Evolutionary conservation across 2,113 vertebrate genomes (phyloP), one percentile per base, ranked within the genome.

Genomic region (Oncorhynchus gorbuscha): DNA sequence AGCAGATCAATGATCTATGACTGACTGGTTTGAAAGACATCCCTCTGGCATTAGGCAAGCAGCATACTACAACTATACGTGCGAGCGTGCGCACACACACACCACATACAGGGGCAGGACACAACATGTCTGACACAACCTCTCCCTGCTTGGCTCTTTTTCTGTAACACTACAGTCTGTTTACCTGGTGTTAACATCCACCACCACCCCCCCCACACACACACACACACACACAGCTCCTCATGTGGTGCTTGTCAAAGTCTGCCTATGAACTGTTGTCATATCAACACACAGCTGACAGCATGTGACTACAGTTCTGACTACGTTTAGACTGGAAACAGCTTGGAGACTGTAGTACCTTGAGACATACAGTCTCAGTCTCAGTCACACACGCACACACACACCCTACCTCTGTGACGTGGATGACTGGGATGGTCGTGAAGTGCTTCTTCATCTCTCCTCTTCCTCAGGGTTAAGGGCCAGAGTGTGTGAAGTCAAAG

Each of bases 401-500:
- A 75, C 66, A 80, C 20, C 9, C 78, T 90, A 92, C 91, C 91
- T 92, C 88, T 45, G 90, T 91, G 35, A 91, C 87, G 75, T 81
- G 86, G 87, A 92, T 89, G 85, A 91, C 84, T 9, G 91, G 90
- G 3, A 87, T 88, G 1, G 81, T 69, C 20, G 87, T 91, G 84
- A 82, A 69, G 76, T 89, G 87, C 84, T 87, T 92, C 87, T 86
- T 91, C 91, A 91, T 91, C 80, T 78, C 82, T 88, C 79, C 75
- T 82, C 83, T 73, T 87, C 82, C 82, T 88, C 81, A 81, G 81
- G 39, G 74, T 77, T 71, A 51, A 51, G 26, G 83, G 39, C 70
- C 76, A 69, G 24, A 83, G 49, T 55, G 51, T 55, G 51, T 55
- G 14, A 55, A 84, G 87, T 89, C 86, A 90, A 86, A 86, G 85